Conservation (phyloP, 2,797 vertebrate genomes). For the Sus cebifrons region DNA sequence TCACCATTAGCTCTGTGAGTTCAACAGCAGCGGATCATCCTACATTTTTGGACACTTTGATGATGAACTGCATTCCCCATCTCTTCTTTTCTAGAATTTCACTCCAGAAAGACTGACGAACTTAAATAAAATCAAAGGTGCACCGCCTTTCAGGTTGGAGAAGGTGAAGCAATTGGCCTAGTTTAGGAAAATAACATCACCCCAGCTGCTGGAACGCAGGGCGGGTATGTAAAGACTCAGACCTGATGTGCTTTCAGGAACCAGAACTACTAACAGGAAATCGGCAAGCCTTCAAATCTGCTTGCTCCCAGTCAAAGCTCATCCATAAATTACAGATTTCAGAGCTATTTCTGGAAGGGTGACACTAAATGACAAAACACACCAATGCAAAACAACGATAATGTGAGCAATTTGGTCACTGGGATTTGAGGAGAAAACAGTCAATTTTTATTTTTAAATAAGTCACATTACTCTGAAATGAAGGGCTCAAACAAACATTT, state of each 20-base stretch:
- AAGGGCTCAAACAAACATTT: constrained; percentile 6
- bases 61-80: too few relatives aligned
- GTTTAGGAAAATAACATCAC: background rate
- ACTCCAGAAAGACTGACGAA: too few relatives aligned
- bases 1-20: too few relatives aligned
- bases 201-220: background rate
- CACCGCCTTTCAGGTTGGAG: too few relatives aligned
- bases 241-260: constrained; percentile 8
- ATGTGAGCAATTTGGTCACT: accelerated
- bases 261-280: constrained; percentile 55
- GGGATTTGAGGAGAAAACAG: background rate
- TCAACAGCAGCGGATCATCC: too few relatives aligned
- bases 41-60: too few relatives aligned
- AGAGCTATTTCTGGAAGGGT: background rate
- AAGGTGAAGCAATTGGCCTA: too few relatives aligned
- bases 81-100: too few relatives aligned
- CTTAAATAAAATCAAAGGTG: too few relatives aligned
- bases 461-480: background rate
- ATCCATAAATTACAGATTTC: background rate
- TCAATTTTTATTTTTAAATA: background rate
- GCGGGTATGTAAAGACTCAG: background rate
- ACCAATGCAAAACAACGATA: background rate
- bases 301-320: background rate
- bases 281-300: background rate
- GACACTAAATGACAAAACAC: background rate